Conservation (phyloP, 2,113 vertebrate genomes). For the Spea multiplicata region DNA sequence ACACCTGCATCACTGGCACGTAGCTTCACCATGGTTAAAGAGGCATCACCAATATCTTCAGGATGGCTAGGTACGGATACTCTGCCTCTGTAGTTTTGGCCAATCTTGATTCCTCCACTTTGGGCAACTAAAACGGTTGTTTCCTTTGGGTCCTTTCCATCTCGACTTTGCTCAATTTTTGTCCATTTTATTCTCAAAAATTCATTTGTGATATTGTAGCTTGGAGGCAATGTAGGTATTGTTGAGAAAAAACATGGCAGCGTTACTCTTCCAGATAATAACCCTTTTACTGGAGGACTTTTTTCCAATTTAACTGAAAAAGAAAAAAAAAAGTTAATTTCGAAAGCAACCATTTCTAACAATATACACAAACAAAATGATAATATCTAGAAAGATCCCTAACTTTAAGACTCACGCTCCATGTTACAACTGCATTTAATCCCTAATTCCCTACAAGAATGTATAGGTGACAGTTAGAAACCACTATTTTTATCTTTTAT, state of each 20-base stretch:
- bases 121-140: slow-evolving; percentile 88
- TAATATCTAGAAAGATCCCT: too few relatives aligned
- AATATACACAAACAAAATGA: too few relatives aligned
- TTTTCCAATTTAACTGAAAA: slow-evolving; percentile 63
- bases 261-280: slow-evolving; percentile 81
- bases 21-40: slow-evolving; percentile 83
- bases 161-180: slow-evolving; percentile 75
- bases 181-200: slow-evolving; percentile 94
- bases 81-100: slow-evolving; percentile 78
- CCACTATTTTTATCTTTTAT: too few relatives aligned
- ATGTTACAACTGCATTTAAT: too few relatives aligned
- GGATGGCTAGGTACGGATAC: slow-evolving; percentile 86
- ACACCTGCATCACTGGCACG: slow-evolving; percentile 86
- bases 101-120: slow-evolving; percentile 88
- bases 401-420: too few relatives aligned
- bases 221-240: slow-evolving; percentile 75
- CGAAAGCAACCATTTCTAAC: too few relatives aligned
- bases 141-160: slow-evolving; percentile 74
- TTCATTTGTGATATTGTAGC: slow-evolving; percentile 67
- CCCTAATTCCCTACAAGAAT: too few relatives aligned
- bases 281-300: slow-evolving; percentile 72
- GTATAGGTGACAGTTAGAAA: too few relatives aligned
- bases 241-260: slow-evolving; percentile 89
- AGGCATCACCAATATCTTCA: slow-evolving; percentile 82
- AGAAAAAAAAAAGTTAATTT: slow-evolving; percentile 22